Evolutionary conservation across 1,140 invertebrate genomes (phyloP), one percentile per base, ranked within the genome.

Genomic region (Drosophila quadrilineata): DNA sequence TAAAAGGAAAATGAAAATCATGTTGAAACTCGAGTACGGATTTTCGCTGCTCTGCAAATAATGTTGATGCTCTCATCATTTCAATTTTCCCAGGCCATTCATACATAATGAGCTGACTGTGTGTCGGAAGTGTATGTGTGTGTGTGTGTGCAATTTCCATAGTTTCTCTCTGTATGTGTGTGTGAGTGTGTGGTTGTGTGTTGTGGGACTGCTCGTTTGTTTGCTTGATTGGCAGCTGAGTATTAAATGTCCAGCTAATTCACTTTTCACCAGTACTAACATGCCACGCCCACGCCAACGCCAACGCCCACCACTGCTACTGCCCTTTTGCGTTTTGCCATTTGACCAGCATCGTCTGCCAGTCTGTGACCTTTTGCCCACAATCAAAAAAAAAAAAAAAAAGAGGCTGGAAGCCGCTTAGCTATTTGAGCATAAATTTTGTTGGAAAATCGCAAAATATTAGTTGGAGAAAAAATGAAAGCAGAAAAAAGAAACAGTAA

Each of bases 331-430:
- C 9, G 21, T n/a, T n/a, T n/a, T n/a, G n/a, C n/a, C 40, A 43
- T 1, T 49, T 49, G 29, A 10, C 17, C 29, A 33, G 22, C n/a
- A n/a, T n/a, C n/a, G n/a, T 45, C 31, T 26, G 57, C 26, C 6
- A 24, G 5, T 64, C 40, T 36, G 49, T 46, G 58, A 41, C 58
- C 49, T 54, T 64, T 41, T n/a, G n/a, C n/a, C n/a, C n/a, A n/a
- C n/a, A n/a, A n/a, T n/a, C n/a, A n/a, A n/a, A n/a, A n/a, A 10
- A 8, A 36, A 12, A 21, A 22, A 6, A 40, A 9, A 21, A 29
- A 22, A 58, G 41, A n/a, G n/a, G n/a, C n/a, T 54, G 36, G 41
- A 48, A 41, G 40, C 64, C 57, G 64, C 57, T 67, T 54, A 62
- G 48, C 48, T 53, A 40, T 24, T 17, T n/a, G 41, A 33, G 48